A percentile compares a stretch with the other conserved stretches of the same genome.
Evolutionary conservation across 2,888 invertebrate species (phyloP).

Genomic region (Ophion obscuratus): DNA sequence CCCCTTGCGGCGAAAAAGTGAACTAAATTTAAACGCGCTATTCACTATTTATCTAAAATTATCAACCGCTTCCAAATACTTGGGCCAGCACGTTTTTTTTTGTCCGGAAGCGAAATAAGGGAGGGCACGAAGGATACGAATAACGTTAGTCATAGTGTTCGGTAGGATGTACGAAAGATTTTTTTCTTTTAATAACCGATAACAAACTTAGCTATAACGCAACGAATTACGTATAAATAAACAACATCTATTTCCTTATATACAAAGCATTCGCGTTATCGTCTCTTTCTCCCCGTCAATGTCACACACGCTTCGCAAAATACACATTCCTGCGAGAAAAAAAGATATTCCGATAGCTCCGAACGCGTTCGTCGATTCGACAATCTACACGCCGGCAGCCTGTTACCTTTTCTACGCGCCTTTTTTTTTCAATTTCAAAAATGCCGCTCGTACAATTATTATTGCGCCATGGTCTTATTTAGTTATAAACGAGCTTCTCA

Average conservation of each 20-base stretch:
- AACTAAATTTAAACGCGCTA: neutral
- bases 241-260: constrained; percentile 68
- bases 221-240: constrained; percentile 70
- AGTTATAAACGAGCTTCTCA: too few relatives aligned
- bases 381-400: neutral
- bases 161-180: constrained; percentile 48
- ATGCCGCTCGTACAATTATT: constrained; percentile 22
- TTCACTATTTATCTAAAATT: too few relatives aligned
- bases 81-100: neutral
- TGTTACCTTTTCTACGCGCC: neutral
- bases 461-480: constrained; percentile 1
- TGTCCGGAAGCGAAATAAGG: neutral
- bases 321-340: neutral
- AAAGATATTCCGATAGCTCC: constrained; percentile 14
- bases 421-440: neutral
- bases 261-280: constrained; percentile 59
- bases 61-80: too few relatives aligned
- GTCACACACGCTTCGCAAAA: constrained; percentile 6
- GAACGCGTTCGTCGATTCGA: constrained; percentile 1
- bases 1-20: neutral
- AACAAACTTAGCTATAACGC: constrained; percentile 66
- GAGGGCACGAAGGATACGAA: neutral
- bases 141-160: neutral
- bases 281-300: neutral
- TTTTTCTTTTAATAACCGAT: constrained; percentile 62